Evolutionary conservation across 1,140 invertebrate genomes (phyloP).

Genomic region (Psix sp.): DNA sequence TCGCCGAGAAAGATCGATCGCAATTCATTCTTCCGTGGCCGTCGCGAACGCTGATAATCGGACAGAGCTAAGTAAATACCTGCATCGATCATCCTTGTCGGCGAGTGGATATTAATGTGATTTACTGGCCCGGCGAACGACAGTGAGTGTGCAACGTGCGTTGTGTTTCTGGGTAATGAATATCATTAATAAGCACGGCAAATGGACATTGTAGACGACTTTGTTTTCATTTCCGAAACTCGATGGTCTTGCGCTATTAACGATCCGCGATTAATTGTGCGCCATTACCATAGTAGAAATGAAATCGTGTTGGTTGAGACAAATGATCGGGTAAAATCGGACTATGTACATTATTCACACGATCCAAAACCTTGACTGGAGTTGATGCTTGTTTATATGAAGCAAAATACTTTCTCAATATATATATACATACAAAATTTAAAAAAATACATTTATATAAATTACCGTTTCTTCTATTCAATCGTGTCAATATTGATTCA

Average conservation of each 20-base stretch:
- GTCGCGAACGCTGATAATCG: constrained; percentile 62
- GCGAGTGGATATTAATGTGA: constrained; percentile 58
- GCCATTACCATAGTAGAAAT: background rate
- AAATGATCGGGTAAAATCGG: constrained; percentile 10
- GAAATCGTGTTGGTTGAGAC: background rate
- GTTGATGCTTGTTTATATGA: too few relatives aligned
- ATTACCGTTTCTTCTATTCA: too few relatives aligned
- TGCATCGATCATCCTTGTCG: constrained; percentile 69
- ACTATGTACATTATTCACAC: constrained; percentile 6
- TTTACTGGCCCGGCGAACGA: constrained; percentile 31
- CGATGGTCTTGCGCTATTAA: constrained; percentile 35
- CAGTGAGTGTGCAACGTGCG: constrained; percentile 2
- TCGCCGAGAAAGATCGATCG: constrained; percentile 63
- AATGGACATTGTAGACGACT: constrained; percentile 16
- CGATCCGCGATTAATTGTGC: constrained; percentile 9
- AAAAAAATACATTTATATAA: too few relatives aligned
- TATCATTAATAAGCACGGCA: constrained; percentile 40
- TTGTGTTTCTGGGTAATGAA: constrained; percentile 34
- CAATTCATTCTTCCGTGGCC: constrained; percentile 59
- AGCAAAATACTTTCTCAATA: too few relatives aligned
- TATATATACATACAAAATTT: too few relatives aligned
- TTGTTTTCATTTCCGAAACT: constrained; percentile 37
- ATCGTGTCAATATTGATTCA: too few relatives aligned
- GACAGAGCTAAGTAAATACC: constrained; percentile 56
- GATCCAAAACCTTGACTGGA: too few relatives aligned